Conservation (phyloP, 2,888 invertebrate genomes). For the Aquatica leii region DNA sequence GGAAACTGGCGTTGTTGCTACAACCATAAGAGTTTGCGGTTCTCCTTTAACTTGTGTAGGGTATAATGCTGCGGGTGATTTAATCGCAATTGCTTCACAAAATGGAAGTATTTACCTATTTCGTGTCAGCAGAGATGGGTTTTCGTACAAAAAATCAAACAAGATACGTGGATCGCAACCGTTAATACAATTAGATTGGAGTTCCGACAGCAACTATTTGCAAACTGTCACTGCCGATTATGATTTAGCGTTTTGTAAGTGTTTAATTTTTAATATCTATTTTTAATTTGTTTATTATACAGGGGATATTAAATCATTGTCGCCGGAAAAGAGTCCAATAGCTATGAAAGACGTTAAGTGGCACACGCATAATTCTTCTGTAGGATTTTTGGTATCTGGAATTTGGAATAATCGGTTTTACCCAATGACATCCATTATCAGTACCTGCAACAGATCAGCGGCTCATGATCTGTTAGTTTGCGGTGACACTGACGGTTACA, state of each 20-base stretch:
- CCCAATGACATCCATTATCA: constrained; percentile 82
- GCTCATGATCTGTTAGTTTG: constrained; percentile 84
- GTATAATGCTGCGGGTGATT: constrained; percentile 89
- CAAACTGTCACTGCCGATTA: constrained; percentile 92
- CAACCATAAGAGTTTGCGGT: constrained; percentile 86
- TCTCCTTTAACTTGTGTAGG: constrained; percentile 86
- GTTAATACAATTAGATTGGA: constrained; percentile 89
- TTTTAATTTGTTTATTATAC: constrained; percentile 38
- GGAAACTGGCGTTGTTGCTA: constrained; percentile 84
- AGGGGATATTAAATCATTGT: constrained; percentile 90
- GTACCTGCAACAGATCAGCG: constrained; percentile 82
- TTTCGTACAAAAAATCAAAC: constrained; percentile 88
- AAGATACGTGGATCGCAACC: constrained; percentile 88
- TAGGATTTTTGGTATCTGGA: constrained; percentile 86
- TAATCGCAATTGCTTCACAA: constrained; percentile 89
- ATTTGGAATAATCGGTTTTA: constrained; percentile 93
- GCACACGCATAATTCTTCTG: constrained; percentile 86
- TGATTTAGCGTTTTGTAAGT: constrained; percentile 87
- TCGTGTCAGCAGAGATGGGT: constrained; percentile 87
- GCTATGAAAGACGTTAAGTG: constrained; percentile 93
- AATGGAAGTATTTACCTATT: constrained; percentile 87
- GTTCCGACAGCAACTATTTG: constrained; percentile 84
- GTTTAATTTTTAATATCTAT: neutral
- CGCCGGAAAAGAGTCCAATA: constrained; percentile 86
- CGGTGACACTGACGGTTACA: constrained; percentile 89